Conservation (phyloP, 2,113 vertebrate species). For the Myanophis thanlyinensis region DNA sequence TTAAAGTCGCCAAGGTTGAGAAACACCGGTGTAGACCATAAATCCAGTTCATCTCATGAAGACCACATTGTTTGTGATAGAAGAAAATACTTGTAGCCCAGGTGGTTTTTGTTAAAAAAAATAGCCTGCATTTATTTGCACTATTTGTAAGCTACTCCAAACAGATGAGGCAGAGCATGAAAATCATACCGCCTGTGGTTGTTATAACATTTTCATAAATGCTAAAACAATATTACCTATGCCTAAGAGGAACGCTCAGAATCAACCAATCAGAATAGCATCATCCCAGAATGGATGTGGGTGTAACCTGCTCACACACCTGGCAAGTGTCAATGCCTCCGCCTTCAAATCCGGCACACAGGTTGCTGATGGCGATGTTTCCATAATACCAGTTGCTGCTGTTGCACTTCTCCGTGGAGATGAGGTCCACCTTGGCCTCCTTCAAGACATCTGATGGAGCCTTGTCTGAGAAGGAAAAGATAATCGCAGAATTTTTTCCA, state of each 20-base stretch:
- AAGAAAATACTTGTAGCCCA: background rate
- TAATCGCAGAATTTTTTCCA: background rate
- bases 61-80: background rate
- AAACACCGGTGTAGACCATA: background rate
- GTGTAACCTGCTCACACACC: conserved; percentile 23
- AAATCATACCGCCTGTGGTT: background rate
- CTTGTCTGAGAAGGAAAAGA: background rate
- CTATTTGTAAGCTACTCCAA: background rate
- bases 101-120: background rate
- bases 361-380: conserved; percentile 31
- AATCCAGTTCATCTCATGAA: background rate
- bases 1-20: no score
- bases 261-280: background rate
- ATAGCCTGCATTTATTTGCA: background rate
- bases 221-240: background rate
- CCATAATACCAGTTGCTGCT: conserved; percentile 58
- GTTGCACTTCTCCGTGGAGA: conserved; percentile 51
- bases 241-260: background rate
- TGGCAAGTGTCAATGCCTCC: conserved; percentile 64
- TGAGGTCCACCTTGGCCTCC: conserved; percentile 52
- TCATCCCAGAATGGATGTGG: background rate
- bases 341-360: conserved; percentile 59
- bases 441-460: conserved; percentile 28
- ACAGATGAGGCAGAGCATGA: background rate
- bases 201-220: background rate